Base-by-base conservation (phyloP, 1,140 invertebrate species). In the Drosophila leontia region DNA sequence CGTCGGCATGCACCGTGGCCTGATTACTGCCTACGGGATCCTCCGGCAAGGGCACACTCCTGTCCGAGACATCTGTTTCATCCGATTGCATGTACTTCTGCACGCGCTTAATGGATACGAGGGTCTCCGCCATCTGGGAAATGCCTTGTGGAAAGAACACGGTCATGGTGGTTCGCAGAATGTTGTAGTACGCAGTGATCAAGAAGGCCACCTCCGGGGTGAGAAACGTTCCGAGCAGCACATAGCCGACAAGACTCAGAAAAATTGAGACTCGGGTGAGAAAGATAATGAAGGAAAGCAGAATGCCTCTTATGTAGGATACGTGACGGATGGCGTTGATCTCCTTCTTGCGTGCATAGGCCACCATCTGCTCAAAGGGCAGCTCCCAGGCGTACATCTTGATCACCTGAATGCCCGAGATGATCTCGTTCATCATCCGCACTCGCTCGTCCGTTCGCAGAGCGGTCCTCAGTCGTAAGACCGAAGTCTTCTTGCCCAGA, bases 351-450 rank as follows among this genome's bases (percentile, higher is more conserved):
- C 96, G 93, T 0, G 94, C 94, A 51, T 93, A 88, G 9, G 94
- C 93, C 3, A 96, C 94, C 26, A 97, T 93, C 55, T 94, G 94
- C 47, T 95, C 94, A 83, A 97, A 98, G 0, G 96, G 95, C 80
- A 95, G 94, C 88, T 98, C 97, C 97, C 97, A 98, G 2, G 96
- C 95, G 81, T 97, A 97, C 97, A 98, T 98, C 93, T 98, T 99
- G 23, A 98, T 98, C 3, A 98, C 96, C 92, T 97, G 96, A 79
- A 98, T 97, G 2, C 97, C 97, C 55, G 95, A 94, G 23, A 99
- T 95, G 11, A 99, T 97, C 93, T 99, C 98, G 84, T 97, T 97
- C 97, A 98, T 98, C 55, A 98, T 92, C 50, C 96, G 94, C 0
- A 98, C 96, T 75, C 98, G 94, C 84, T 97, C 95, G 90, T 99